Base-by-base conservation (phyloP, 2,797 vertebrate genomes). In the Poecilia gillii region DNA sequence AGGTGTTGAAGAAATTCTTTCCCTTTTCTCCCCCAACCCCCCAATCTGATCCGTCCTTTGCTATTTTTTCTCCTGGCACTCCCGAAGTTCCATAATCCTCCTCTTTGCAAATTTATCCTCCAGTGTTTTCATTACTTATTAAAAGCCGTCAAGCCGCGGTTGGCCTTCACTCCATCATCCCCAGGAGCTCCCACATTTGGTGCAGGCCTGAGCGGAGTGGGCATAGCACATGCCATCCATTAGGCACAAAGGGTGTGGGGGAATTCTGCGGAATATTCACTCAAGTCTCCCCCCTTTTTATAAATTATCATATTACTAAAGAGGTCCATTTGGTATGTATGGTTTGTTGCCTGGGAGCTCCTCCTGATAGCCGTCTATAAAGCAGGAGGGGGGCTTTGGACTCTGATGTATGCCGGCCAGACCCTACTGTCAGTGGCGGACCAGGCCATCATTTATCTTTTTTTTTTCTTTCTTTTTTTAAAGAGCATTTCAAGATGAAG, bases 51-150 rank as follows among this genome's bases (percentile, higher is more conserved):
- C 82, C 47, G 23, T 57, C 39, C 25, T 76, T 73, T 39, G 16
- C 74, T 68, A 33, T 75, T 41, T 59, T 6, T 4, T n/a, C 70
- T 74, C 41, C 16, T 2, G 5, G 23, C 68, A 71, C 71, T 76
- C 62, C 33, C 25, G 66, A 80, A 79, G 81, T 84, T 87, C 80
- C 74, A 47, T 91, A 89, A 94, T 91, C 90, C 84, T 91, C 84
- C 83, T 91, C 85, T 91, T 87, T 88, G 87, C 85, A 91, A 93
- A 93, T 90, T 85, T 62, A 82, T 86, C 89, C 87, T 89, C 62
- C 84, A 76, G 88, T 91, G 86, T 91, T 90, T 92, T 92, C 91
- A 90, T 93, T 93, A 91, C 90, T 93, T 92, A 95, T 94, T 94
- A 94, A 94, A 93, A 92, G 90, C 93, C 92, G 91, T 90, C 94